Base-by-base conservation (phyloP, 2,888 invertebrate genomes). In the Cartodere bifasciata region DNA sequence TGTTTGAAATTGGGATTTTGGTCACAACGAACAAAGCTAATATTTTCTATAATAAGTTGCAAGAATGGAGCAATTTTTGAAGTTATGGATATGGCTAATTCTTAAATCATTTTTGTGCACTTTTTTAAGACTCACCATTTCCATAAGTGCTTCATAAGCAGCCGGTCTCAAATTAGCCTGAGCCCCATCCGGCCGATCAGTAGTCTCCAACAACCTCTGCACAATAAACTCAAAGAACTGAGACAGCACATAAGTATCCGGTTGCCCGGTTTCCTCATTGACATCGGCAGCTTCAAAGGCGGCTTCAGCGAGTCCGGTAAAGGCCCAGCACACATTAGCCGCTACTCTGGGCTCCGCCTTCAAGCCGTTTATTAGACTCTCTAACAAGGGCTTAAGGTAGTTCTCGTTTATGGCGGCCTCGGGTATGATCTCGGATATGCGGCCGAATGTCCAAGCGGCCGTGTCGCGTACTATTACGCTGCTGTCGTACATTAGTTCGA, bases 121-220 rank as follows among this genome's bases (percentile, higher is more conserved):
- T n/a, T n/a, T n/a, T n/a, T n/a, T n/a, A n/a, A n/a, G n/a, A n/a
- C n/a, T n/a, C 23, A 99, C 88, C 84, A 98, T 84, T 65, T 97
- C 97, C 97, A 98, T 98, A 1, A 98, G 68, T 1, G 98, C 95
- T 62, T 98, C 97, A 56, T 98, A 98, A 0, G 98, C 98, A 16
- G 97, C 94, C 14, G 91, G 87, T 42, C 98, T 70, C 32, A 98
- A 68, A 59, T 97, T 97, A 28, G 88, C 86, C 57, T 90, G 86
- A 2, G 81, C 79, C 2, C 90, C 92, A 62, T 98, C 97, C 22
- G 78, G 71, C 28, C 98, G 73, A 59, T 97, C 97, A 0, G 97
- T 95, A 2, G 94, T 90, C 57, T 90, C 88, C 33, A 99, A 64
- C 16, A 98, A 67, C 45, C 87, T 77, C 38, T 85, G 76, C 22